Conservation (phyloP, 2,113 vertebrate genomes). For the Azemiops feae region DNA sequence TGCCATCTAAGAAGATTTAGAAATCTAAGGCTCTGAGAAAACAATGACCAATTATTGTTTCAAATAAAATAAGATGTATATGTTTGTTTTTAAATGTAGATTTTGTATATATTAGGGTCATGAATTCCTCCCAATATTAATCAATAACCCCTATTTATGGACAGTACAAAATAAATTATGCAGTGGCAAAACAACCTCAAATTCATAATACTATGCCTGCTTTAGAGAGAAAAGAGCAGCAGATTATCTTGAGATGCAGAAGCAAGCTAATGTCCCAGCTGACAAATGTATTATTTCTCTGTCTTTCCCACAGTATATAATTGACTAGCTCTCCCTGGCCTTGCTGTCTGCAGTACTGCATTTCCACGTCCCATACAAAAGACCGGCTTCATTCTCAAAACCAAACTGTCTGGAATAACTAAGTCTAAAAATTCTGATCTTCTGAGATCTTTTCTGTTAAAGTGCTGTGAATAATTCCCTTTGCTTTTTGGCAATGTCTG, state of each 20-base stretch:
- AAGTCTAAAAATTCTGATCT: constrained; percentile 48
- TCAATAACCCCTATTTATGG: background rate
- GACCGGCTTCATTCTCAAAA: constrained; percentile 56
- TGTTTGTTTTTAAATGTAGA: background rate
- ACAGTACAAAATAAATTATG: background rate
- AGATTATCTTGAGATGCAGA: constrained; percentile 42
- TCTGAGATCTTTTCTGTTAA: constrained; percentile 46
- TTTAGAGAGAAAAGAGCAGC: constrained; percentile 47
- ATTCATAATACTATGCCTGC: constrained; percentile 34
- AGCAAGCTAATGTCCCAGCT: constrained; percentile 14
- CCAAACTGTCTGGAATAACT: constrained; percentile 47
- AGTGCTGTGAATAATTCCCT: constrained; percentile 48
- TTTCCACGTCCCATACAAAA: constrained; percentile 14
- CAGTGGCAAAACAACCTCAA: background rate
- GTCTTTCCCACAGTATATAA: constrained; percentile 38
- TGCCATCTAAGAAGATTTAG: background rate
- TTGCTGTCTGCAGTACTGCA: constrained; percentile 42
- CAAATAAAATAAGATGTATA: background rate
- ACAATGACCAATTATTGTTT: background rate
- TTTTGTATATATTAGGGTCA: background rate
- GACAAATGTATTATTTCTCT: constrained; percentile 49
- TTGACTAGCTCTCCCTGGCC: constrained; percentile 40
- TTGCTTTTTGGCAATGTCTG: constrained; percentile 23
- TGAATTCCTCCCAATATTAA: background rate
- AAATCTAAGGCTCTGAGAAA: background rate